Conservation (phyloP, 2,888 invertebrate genomes). For the Heterodera filipjevi region DNA sequence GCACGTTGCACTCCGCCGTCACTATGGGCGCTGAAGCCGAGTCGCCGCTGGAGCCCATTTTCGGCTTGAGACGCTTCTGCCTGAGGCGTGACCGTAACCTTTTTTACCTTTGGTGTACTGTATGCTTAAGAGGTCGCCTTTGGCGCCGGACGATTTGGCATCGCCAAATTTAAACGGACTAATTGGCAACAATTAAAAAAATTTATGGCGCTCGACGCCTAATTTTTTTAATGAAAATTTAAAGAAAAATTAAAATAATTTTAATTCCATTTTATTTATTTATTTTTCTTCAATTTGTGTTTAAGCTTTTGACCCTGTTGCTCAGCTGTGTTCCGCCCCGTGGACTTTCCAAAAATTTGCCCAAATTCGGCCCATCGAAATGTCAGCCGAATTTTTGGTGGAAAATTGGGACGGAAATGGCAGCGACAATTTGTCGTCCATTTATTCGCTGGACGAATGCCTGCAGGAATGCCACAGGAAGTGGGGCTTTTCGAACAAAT, state of each 20-base stretch:
- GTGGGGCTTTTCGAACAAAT: conserved; percentile 22
- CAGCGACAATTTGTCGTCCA: conserved; percentile 18
- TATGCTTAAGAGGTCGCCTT: too few relatives aligned
- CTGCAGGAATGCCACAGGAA: conserved; percentile 44
- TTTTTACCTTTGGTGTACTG: not conserved
- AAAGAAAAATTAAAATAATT: too few relatives aligned
- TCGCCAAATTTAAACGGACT: too few relatives aligned
- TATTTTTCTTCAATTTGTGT: not conserved
- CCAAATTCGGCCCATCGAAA: conserved; percentile 20
- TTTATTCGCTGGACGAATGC: conserved; percentile 42
- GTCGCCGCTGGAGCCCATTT: conserved; percentile 36
- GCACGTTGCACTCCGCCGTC: conserved; percentile 39
- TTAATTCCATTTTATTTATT: not conserved
- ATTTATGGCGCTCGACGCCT: too few relatives aligned
- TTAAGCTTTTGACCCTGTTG: not conserved
- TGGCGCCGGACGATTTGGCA: too few relatives aligned
- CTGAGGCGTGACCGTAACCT: conserved; percentile 18
- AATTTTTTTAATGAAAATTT: too few relatives aligned
- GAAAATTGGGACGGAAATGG: conserved; percentile 9
- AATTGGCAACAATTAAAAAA: too few relatives aligned
- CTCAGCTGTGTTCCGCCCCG: not conserved
- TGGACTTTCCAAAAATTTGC: conserved; percentile 42
- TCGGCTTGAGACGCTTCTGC: conserved; percentile 38
- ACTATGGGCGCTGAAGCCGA: conserved; percentile 39
- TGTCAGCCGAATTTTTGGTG: not conserved